Base-by-base conservation (phyloP, 1,140 invertebrate species). In the Pseudomyrmex flavicornis region DNA sequence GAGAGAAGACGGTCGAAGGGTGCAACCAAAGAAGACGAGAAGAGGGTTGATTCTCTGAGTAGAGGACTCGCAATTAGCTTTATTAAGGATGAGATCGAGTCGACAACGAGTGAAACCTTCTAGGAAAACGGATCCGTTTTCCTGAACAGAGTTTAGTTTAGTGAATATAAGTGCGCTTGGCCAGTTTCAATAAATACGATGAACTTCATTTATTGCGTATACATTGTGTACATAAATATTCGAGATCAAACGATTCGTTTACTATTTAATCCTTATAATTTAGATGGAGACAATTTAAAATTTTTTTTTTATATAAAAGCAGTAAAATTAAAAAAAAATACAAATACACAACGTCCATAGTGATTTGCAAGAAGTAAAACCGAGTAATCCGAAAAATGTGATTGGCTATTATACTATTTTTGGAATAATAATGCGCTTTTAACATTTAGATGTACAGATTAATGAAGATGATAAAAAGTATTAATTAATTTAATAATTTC, bases 21-120 rank as follows among this genome's bases (percentile, higher is more conserved):
- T 72, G 52, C 20, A 48, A 74, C 59, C 12, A 22, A 76, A 61
- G 74, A 73, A 52, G 50, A 54, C 61, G 74, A 65, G 54, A 84
- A 69, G 68, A 15, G 50, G 50, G n/a, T 65, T 35, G 35, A 35
- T 35, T 35, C 35, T 46, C 22, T 52, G 79, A 69, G 66, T 22
- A 59, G 77, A 85, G 72, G 22, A 86, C 59, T 86, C 44, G 69
- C 80, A 88, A 88, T 88, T 88, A 88, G 84, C 79, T 86, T 88
- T 86, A 88, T 88, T 86, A 88, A 82, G 74, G 76, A 76, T 58
- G 73, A 77, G 84, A 87, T 69, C 70, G 56, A 79, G 12, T n/a
- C 73, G 68, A 59, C 73, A 72, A 63, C 46, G 50, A 72, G 35
- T 56, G 83, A 86, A 70, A 75, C 82, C 82, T 83, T 50, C 72